phyloP scores from a whole-genome alignment of 1,140 invertebrate species.

The Caenorhabditis tropicalis region DNA sequence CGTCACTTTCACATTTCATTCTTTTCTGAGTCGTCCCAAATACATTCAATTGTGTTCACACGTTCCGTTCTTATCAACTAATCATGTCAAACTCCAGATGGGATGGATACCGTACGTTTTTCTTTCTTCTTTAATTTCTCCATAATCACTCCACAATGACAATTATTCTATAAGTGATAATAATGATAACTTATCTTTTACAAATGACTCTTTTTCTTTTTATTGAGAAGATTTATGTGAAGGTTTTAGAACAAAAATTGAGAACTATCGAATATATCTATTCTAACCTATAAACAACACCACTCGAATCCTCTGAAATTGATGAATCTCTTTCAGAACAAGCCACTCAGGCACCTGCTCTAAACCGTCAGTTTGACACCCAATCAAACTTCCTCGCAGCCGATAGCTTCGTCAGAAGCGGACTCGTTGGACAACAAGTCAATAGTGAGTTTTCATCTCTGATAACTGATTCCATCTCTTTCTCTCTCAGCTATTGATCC shows the following conservation, averaged over 20 bases:
- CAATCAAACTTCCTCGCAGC: slow-evolving; percentile 22
- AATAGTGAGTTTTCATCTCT: slow-evolving; percentile 17
- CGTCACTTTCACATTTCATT: slow-evolving; percentile 31
- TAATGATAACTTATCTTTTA: no score
- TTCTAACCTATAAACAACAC: no score
- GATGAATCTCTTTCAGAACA: slow-evolving; percentile 15
- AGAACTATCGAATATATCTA: no score
- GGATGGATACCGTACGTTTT: slow-evolving; percentile 35
- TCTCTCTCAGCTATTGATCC: slow-evolving; percentile 56
- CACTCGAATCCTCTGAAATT: no score
- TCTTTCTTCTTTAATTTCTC: not conserved
- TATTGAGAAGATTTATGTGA: not conserved
- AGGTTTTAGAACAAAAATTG: no score
- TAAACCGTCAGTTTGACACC: slow-evolving; percentile 34
- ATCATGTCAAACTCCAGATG: slow-evolving; percentile 40
- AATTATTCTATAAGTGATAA: no score
- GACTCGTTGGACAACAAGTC: slow-evolving; percentile 41
- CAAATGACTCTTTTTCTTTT: not conserved
- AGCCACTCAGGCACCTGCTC: slow-evolving; percentile 21
- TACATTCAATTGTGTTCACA: slow-evolving; percentile 31
- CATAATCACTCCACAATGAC: no score
- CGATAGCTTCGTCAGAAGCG: slow-evolving; percentile 41
- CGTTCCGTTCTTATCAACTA: slow-evolving; percentile 23
- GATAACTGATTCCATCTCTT: not conserved
- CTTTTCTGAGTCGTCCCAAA: slow-evolving; percentile 1